Percentiles rank a stretch among this genome's conserved stretches.
Conservation (phyloP, 2,888 invertebrate genomes). For the Dioctria linearis region DNA sequence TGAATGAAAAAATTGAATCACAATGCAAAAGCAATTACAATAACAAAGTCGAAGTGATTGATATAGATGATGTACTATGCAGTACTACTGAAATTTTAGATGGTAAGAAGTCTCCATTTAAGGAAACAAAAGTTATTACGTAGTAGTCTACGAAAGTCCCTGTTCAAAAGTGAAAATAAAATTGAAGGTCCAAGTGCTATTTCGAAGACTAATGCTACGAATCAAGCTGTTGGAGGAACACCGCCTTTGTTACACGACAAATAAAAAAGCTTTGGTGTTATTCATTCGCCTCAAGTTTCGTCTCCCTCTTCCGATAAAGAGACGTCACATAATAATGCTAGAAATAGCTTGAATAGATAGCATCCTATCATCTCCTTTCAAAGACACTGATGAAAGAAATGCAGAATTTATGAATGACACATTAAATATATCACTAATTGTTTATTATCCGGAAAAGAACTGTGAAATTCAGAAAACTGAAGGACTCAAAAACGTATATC, state of each 20-base stretch:
- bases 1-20: too few species aligned
- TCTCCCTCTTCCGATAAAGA: constrained; percentile 58
- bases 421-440: constrained; percentile 76
- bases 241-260: too few species aligned
- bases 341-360: constrained; percentile 40
- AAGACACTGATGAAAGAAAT: constrained; percentile 70
- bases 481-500: not conserved
- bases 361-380: constrained; percentile 71
- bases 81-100: not conserved
- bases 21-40: too few species aligned
- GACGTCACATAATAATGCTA: not conserved
- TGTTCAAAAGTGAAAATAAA: not conserved
- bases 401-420: constrained; percentile 75
- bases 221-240: too few species aligned
- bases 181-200: not conserved
- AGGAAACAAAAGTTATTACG: not conserved
- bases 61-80: not conserved
- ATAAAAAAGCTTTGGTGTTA: too few species aligned
- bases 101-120: not conserved
- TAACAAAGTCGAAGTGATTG: not conserved
- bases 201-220: too few species aligned
- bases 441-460: not conserved
- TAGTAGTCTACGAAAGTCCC: not conserved
- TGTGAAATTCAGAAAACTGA: not conserved
- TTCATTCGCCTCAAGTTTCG: too few species aligned